Base-by-base conservation (phyloP, 2,797 vertebrate genomes). In the Acanthopagrus latus region DNA sequence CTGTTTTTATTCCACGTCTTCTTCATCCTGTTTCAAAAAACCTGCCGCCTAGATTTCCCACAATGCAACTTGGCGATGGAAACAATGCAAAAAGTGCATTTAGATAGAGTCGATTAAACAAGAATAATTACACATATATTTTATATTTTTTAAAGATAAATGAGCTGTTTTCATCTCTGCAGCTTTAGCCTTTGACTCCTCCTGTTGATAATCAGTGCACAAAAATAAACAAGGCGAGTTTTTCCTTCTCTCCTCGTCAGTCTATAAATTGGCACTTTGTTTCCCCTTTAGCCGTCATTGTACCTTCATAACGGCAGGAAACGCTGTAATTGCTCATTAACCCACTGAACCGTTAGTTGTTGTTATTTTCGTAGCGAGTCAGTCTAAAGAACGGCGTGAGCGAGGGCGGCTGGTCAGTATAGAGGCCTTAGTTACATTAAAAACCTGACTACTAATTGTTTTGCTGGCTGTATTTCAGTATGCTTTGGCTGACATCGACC, bases 401-500 rank as follows among this genome's bases (percentile, higher is more conserved):
- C 7, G 13, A 3, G 69, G 7, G 27, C 10, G 55, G 14, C 6
- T 66, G 76, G 72, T 67, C 55, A 43, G 55, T 29, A 10, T 13
- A 16, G 21, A 47, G 50, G 63, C 56, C 64, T 80, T 80, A 83
- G 60, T 88, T 91, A 79, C 82, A 88, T 81, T 75, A 74, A 84
- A 27, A 83, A 72, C 2, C 58, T 64, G 70, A 83, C 67, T 79
- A 58, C 79, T 89, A 89, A 90, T 86, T 66, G 73, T 23, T 65
- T 44, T 65, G 74, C 65, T 85, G 82, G 86, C 83, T 86, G 64
- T 78, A 81, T 85, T 81, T 89, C 85, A 86, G 72, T 68, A 64
- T 74, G 77, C 55, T 84, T 75, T 77, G 69, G 71, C 83, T 76
- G 78, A 81, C 81, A 92, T 89, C 72, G 81, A 92, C 78, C 79